Percentiles rank a stretch among this genome's conserved stretches.
Evolutionary conservation across 2,113 vertebrate genomes (phyloP).

Genomic region (Uria lomvia): DNA sequence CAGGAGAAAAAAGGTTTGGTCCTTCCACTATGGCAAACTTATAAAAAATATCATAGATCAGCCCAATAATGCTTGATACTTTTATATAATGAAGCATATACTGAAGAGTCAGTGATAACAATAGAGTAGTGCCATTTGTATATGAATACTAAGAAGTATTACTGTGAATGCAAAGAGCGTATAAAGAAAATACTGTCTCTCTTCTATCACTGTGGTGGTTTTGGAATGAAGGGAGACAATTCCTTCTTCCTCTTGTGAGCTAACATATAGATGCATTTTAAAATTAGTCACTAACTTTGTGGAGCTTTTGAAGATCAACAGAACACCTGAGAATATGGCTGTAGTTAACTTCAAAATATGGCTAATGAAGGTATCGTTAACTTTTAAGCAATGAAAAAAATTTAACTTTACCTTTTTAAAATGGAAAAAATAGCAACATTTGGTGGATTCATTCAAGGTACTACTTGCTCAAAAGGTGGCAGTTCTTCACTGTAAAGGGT

Average conservation of each 20-base stretch:
- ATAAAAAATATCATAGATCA: not conserved
- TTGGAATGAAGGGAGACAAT: not conserved
- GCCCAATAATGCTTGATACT: not conserved
- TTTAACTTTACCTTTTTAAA: not conserved
- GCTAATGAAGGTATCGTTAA: not conserved
- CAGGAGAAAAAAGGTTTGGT: slow-evolving; percentile 80
- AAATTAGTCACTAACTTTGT: not conserved
- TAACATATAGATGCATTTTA: not conserved
- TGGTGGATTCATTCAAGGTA: not conserved
- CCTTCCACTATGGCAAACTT: not conserved
- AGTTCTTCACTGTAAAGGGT: not conserved
- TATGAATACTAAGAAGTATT: not conserved
- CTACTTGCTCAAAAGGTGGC: not conserved
- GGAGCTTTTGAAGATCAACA: not conserved
- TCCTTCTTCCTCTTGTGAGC: not conserved
- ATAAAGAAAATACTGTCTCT: not conserved
- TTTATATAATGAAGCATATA: not conserved
- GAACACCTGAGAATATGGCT: not conserved
- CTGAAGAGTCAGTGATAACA: not conserved
- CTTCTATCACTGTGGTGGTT: not conserved
- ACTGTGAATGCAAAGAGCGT: not conserved
- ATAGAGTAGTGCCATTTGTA: not conserved
- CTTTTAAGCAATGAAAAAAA: not conserved
- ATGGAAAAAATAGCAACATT: not conserved
- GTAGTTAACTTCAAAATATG: not conserved